Percentiles rank a stretch among this genome's conserved stretches.
Conservation (phyloP, 1,140 invertebrate species). For the Samia ricini region DNA sequence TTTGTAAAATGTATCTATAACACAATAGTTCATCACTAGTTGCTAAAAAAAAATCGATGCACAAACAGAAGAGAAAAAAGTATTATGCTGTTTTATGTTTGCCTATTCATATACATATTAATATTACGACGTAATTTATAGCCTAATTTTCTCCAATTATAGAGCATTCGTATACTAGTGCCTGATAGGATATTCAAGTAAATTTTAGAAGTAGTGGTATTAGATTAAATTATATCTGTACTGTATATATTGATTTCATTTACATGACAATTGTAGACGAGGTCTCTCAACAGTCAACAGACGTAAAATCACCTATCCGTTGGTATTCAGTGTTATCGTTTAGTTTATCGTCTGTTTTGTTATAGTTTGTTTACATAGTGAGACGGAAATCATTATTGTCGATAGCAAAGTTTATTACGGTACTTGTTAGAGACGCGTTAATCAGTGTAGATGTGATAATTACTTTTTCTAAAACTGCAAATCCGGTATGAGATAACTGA, state of each 20-base stretch:
- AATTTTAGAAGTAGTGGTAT: too few relatives aligned
- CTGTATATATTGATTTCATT: not conserved
- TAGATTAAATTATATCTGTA: too few relatives aligned
- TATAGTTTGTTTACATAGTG: slow-evolving; percentile 39
- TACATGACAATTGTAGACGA: not conserved
- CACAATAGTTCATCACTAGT: too few relatives aligned
- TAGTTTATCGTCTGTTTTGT: slow-evolving; percentile 38
- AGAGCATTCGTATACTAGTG: too few relatives aligned
- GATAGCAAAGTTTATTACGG: slow-evolving; percentile 33
- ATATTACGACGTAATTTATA: not conserved
- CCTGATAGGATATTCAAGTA: too few relatives aligned
- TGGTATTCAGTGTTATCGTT: not conserved
- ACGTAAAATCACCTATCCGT: slow-evolving; percentile 1
- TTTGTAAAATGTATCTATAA: too few relatives aligned
- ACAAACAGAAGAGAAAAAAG: too few relatives aligned
- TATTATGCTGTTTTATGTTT: too few relatives aligned
- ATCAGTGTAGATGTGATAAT: slow-evolving; percentile 5
- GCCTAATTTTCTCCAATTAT: not conserved
- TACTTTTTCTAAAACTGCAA: slow-evolving; percentile 1
- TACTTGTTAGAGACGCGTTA: slow-evolving; percentile 18
- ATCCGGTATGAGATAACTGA: not conserved
- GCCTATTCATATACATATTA: too few relatives aligned
- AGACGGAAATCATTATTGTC: slow-evolving; percentile 51
- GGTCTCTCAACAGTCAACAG: not conserved
- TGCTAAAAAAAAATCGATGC: too few relatives aligned